These are phyloP conservation scores for Geotria australis DNA, from an alignment of 2,797 vertebrate species.

Conservation along the genomic window DNA sequence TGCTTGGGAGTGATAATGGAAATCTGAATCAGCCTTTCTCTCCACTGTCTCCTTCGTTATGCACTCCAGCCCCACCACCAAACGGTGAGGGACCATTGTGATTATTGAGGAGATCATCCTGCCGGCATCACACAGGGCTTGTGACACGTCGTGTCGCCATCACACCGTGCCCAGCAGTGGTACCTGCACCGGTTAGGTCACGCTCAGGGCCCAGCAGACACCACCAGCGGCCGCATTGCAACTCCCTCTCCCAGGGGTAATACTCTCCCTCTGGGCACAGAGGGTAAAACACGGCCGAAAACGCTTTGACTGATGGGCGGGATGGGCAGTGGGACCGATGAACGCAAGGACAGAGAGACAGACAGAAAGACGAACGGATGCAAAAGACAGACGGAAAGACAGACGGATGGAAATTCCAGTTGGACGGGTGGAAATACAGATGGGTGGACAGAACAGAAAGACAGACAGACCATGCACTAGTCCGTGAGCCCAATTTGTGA, in stretches of 20 bases:
- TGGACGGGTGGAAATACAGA: not conserved
- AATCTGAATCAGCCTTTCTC: too few species aligned
- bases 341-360: slow-evolving; percentile 5
- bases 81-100: too few species aligned
- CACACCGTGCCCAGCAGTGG: too few species aligned
- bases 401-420: not conserved
- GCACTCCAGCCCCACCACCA: too few species aligned
- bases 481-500: not conserved
- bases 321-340: slow-evolving; percentile 3
- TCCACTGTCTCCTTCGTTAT: too few species aligned
- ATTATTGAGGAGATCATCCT: too few species aligned
- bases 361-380: slow-evolving; percentile 5
- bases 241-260: slow-evolving; percentile 62
- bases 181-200: too few species aligned
- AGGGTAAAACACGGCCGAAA: slow-evolving; percentile 24
- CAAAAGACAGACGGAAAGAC: not conserved
- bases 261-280: slow-evolving; percentile 74
- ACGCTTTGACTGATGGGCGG: slow-evolving; percentile 7
- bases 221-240: slow-evolving; percentile 49
- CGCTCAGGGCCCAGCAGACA: too few species aligned
- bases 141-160: too few species aligned
- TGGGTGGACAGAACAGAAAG: not conserved
- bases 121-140: too few species aligned
- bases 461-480: not conserved
- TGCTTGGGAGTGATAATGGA: too few species aligned